Evolutionary conservation across 2,888 invertebrate species (phyloP), one percentile per base, ranked within the genome.

Genomic region (Cataglyphis livida): DNA sequence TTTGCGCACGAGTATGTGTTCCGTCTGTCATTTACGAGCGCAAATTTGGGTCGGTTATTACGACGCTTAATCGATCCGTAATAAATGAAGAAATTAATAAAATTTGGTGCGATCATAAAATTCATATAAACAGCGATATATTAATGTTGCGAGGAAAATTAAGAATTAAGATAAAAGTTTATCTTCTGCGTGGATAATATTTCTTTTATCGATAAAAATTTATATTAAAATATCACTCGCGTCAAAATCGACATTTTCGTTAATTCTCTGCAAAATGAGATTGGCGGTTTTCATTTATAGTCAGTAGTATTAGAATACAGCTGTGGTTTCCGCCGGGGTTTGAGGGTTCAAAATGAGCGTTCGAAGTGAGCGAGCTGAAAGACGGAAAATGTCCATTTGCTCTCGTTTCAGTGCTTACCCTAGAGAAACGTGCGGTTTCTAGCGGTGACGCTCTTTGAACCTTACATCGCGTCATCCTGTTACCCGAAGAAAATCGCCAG

Each of bases 1-100:
- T 90, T 90, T 86, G 82, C 66, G 83, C 59, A 68, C 59, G 76
- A 25, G 57, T 66, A 28, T n/a, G 51, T 64, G 51, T 64, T 51
- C 51, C 25, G 59, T 32, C 54, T 83, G 82, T 64, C 74, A 68
- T 54, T 78, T 66, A 51, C 54, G 28, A 32, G 65, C 15, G 59
- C 66, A 61, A 84, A 85, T 85, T 74, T 85, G 73, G 59, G n/a
- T 44, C 76, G 81, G 84, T 88, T 84, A 87, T 84, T 84, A 81
- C 83, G 84, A 78, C 64, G 71, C 82, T 65, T 71, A 76, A 76
- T 82, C 66, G 66, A 70, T 64, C 48, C 62, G 41, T 59, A 28
- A 65, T 21, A 35, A 18, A 48, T 6, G 18, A 6, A 18, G 51
- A 48, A 48, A 25, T n/a, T 28, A 21, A 44, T 44, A 35, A 48